A percentile compares a stretch with the other conserved stretches of the same genome.
Evolutionary conservation across 2,888 invertebrate genomes (phyloP).

Genomic region (Nomada hirtipes): DNA sequence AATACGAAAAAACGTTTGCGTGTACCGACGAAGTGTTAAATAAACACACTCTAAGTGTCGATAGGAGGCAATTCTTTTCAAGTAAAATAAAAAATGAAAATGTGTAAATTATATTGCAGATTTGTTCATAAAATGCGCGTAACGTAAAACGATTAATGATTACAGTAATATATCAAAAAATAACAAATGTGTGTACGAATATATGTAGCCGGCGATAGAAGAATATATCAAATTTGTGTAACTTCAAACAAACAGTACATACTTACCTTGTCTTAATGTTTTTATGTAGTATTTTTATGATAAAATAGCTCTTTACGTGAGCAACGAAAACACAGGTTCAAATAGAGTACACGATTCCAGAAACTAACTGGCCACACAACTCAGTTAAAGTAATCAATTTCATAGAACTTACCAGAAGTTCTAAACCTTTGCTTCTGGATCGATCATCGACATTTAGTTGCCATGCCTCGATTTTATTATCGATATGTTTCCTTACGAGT

Average conservation of each 20-base stretch:
- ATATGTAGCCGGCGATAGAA: not conserved
- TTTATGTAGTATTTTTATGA: not conserved
- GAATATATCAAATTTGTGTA: not conserved
- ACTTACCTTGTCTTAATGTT: conserved; percentile 15
- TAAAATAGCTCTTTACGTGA: conserved; percentile 14
- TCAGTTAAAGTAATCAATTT: conserved; percentile 27
- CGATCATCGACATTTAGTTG: conserved; percentile 29
- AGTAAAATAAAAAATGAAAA: not conserved
- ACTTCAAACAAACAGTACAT: not conserved
- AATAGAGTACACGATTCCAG: conserved; percentile 22
- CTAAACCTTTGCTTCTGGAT: conserved; percentile 26
- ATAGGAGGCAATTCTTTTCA: not conserved
- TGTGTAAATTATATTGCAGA: no score
- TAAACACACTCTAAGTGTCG: not conserved
- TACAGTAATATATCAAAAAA: not conserved
- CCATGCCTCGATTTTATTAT: conserved; percentile 18
- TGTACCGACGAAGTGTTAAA: not conserved
- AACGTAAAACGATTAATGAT: no score
- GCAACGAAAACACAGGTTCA: not conserved
- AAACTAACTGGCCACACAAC: conserved; percentile 7
- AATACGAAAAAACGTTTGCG: not conserved
- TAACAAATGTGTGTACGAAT: not conserved
- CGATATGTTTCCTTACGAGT: conserved; percentile 10
- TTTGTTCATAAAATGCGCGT: no score
- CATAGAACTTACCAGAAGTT: conserved; percentile 42